Percentiles rank a stretch among this genome's conserved stretches.
These are phyloP conservation scores for Aricia artaxerxes DNA, from an alignment of 2,888 invertebrate species.

Conservation along the genomic window DNA sequence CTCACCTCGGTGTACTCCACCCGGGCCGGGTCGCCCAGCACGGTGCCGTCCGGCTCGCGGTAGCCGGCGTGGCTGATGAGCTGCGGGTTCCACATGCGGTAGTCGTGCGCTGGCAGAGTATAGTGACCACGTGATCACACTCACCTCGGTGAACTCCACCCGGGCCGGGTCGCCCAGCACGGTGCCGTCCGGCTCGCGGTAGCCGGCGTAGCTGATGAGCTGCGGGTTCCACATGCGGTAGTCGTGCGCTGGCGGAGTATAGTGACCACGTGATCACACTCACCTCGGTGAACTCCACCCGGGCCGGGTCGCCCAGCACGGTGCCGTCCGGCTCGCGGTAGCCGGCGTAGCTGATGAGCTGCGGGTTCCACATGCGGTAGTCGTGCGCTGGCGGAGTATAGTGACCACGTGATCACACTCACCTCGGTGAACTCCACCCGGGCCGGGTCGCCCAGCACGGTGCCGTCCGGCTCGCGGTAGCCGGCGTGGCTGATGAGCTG, in stretches of 20 bases:
- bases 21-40: conserved; percentile 91
- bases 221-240: conserved; percentile 96
- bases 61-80: conserved; percentile 95
- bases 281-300: conserved; percentile 95
- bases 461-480: conserved; percentile 90
- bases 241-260: conserved; percentile 87
- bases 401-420: conserved; percentile 41
- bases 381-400: conserved; percentile 86
- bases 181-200: conserved; percentile 89
- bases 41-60: conserved; percentile 88
- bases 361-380: conserved; percentile 95
- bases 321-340: conserved; percentile 91
- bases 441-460: conserved; percentile 90
- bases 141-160: conserved; percentile 94
- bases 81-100: conserved; percentile 95
- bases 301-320: conserved; percentile 91
- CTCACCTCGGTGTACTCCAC: conserved; percentile 94
- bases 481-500: conserved; percentile 95
- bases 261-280: conserved; percentile 36
- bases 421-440: conserved; percentile 95
- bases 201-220: conserved; percentile 94
- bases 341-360: conserved; percentile 94
- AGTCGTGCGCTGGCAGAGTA: conserved; percentile 88
- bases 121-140: conserved; percentile 36
- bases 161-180: conserved; percentile 92